Base-by-base conservation (phyloP, 2,113 vertebrate genomes). In the Aptenodytes patagonicus region DNA sequence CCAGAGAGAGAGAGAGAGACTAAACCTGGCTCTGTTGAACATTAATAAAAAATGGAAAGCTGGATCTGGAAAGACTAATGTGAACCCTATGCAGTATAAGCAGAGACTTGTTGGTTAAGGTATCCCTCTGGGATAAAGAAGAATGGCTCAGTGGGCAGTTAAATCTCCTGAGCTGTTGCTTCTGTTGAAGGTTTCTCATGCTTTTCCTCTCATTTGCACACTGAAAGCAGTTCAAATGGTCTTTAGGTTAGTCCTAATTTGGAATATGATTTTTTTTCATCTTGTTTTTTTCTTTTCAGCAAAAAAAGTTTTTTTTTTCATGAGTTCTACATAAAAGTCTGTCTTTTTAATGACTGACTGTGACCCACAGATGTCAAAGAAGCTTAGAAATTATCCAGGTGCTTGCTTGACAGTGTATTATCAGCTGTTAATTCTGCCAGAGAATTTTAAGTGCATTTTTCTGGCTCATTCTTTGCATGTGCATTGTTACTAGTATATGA, bases 291-390 rank as follows among this genome's bases (percentile, higher is more conserved):
- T 2, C 6, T 68, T 95, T 89, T 57, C 40, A 36, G 28, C 1
- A 32, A 62, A 77, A 69, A 55, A n/a, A 7, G 2, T 3, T 0
- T 0, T 11, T 14, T 21, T 46, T 64, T 55, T 1, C 7, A 16
- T 25, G 18, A 46, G 3, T 73, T 83, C 46, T 69, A 13, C 13
- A 11, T 65, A 49, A 15, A 94, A 44, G 2, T 54, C 15, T 54
- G 13, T 16, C 28, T 55, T 21, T 57, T 72, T 73, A 62, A 29
- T 38, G 15, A 36, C 17, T 57, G 5, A 5, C 73, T 70, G 17
- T 70, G 47, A 54, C 22, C 28, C 11, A 54, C 17, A 82, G 80
- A 60, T 47, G 13, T 44, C 54, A 73, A 24, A 62, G 28, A 61
- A 62, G 7, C 29, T 88, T 47, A 46, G 62, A 80, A 94, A 58